phyloP scores from a whole-genome alignment of 2,113 vertebrate genomes.

The Peromyscus maniculatus region DNA sequence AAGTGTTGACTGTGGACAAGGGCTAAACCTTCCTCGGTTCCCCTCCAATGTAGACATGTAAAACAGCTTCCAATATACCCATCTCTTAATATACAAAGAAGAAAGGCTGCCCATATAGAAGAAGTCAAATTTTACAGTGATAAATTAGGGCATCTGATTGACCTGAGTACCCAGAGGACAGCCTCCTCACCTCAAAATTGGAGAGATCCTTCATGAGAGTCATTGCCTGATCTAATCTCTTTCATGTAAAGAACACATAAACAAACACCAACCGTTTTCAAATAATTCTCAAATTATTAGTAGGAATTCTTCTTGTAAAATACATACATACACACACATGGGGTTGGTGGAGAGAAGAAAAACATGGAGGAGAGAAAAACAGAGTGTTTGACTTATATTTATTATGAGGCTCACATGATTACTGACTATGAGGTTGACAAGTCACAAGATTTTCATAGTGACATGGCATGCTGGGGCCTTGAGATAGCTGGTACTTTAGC shows the following conservation, averaged over 20 bases:
- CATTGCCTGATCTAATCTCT: not conserved
- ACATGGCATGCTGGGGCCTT: not conserved
- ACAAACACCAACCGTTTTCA: not conserved
- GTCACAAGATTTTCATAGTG: not conserved
- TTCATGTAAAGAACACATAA: not conserved
- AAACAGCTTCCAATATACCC: not conserved
- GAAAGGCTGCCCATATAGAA: not conserved
- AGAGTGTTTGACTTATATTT: not conserved
- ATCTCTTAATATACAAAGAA: not conserved
- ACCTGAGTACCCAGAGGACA: not conserved
- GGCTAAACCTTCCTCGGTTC: not conserved
- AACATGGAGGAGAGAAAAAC: not conserved
- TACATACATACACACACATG: not conserved
- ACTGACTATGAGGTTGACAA: not conserved
- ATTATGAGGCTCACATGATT: not conserved
- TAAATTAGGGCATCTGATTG: not conserved
- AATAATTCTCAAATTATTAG: not conserved
- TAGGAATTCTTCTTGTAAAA: not conserved
- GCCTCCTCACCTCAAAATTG: not conserved
- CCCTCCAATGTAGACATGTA: not conserved
- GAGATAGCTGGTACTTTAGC: not conserved
- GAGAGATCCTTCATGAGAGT: not conserved
- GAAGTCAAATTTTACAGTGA: not conserved
- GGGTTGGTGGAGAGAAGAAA: not conserved
- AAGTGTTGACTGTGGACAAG: conserved; percentile 10